Evolutionary conservation across 2,113 vertebrate species (phyloP), one percentile per base, ranked within the genome.

Genomic region (Pycnonotus jocosus): DNA sequence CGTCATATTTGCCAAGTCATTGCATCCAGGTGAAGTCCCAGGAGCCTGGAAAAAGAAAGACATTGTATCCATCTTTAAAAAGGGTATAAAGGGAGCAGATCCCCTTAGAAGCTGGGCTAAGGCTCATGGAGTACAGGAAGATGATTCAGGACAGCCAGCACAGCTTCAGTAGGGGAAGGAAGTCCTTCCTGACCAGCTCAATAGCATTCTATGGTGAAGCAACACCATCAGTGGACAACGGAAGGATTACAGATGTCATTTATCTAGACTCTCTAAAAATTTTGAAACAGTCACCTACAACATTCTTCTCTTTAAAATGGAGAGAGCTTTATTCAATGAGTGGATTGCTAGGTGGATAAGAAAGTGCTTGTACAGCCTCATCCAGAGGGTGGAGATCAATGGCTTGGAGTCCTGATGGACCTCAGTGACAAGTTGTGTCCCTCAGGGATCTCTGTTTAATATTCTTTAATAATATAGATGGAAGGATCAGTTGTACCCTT

Each of bases 61-160:
- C 5, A 9, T 33, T 38, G 9, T 31, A 35, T 10, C 9, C 4
- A 28, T 31, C 31, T 66, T 57, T 44, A 18, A 12, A 77, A 86
- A 37, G 6, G 3, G 1, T 58, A 22, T 16, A 50, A 42, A 31
- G 37, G 17, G 37, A 77, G 12, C 9, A 27, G 6, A 35, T 76
- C 9, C 31, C 42, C 20, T 31, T 37, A 37, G 31, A 51, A 64
- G 15, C 31, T 51, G 14, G 11, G 5, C 7, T 66, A 31, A 50
- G 13, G 11, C 17, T 15, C 31, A 50, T 24, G 14, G 16, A 42
- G 21, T 24, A 42, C 13, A 17, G 7, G 14, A 11, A 68, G 12
- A 2, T 48, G 4, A 42, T 42, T 35, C 0, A 0, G 35, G 10
- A 35, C 2, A 37, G 25, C 31, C 60, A 57, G 2, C 31, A 50